Base-by-base conservation (phyloP, 2,113 vertebrate species). In the Oxygymnocypris stewartii region DNA sequence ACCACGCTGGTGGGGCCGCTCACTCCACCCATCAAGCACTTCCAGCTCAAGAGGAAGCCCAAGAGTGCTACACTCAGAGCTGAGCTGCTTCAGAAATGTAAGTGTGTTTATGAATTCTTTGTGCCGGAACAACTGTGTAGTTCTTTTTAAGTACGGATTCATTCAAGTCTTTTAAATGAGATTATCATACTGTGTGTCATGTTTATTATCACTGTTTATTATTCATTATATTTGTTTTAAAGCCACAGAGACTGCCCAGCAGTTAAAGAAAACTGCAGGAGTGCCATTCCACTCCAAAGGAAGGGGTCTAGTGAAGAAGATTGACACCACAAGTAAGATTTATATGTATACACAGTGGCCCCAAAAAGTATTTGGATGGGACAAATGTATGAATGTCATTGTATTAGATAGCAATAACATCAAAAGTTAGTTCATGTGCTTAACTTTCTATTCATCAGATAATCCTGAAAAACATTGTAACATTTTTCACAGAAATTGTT, bases 251-350 rank as follows among this genome's bases (percentile, higher is more conserved):
- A 98, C 98, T 0, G 98, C 98, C 0, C 98, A 99, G 75, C 98
- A 99, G 90, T 96, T 99, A 67, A 99, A 99, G 93, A 97, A 99
- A 93, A 98, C 96, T 0, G 96, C 98, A 0, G 97, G 98, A 88
- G 97, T 98, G 92, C 97, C 98, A 88, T 99, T 98, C 91, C 98
- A 99, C 9, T 96, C 98, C 92, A 99, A 99, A 95, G 98, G 98
- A 90, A 96, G 98, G 85, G 98, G 97, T n/a, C 89, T 98, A 85
- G 97, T 99, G 47, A 98, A 99, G 91, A 99, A 98, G 94, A 96
- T 99, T 87, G 98, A 99, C 93, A 99, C 97, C 0, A 99, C 97
- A 57, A 99, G 98, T 99, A 95, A 95, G 97, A 93, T n/a, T 2
- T 63, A 83, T 3, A 49, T 42, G 7, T n/a, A 13, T 23, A 44